Conservation (phyloP, 2,888 invertebrate genomes). For the Coenonympha glycerion region DNA sequence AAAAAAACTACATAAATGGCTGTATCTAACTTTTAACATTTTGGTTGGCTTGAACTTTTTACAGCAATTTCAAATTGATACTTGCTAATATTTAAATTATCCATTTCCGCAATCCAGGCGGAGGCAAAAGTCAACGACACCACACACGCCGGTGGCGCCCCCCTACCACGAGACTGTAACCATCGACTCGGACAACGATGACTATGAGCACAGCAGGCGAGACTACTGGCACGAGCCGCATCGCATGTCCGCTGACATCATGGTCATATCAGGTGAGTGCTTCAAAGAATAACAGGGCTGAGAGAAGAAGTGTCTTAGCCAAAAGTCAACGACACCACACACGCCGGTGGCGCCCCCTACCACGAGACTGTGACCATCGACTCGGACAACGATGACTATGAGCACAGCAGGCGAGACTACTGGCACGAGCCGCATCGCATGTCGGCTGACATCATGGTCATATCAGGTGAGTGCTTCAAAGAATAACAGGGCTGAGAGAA, state of each 20-base stretch:
- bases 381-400: slow-evolving; percentile 64
- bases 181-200: slow-evolving; percentile 65
- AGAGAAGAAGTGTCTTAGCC: slow-evolving; percentile 23
- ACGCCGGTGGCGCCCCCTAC: slow-evolving; percentile 79
- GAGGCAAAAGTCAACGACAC: slow-evolving; percentile 74
- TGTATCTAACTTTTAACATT: no score
- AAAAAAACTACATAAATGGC: no score
- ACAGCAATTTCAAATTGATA: background rate
- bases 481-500: background rate
- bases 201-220: slow-evolving; percentile 52
- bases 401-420: slow-evolving; percentile 53
- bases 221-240: slow-evolving; percentile 63
- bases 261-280: slow-evolving; percentile 56
- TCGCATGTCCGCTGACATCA: slow-evolving; percentile 57
- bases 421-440: slow-evolving; percentile 56
- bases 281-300: background rate
- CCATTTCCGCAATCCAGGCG: slow-evolving; percentile 38
- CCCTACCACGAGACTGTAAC: slow-evolving; percentile 74
- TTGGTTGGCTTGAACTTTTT: no score
- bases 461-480: slow-evolving; percentile 44
- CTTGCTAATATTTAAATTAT: background rate
- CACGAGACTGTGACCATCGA: slow-evolving; percentile 71
- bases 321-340: slow-evolving; percentile 79
- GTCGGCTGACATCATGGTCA: slow-evolving; percentile 65
- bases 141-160: slow-evolving; percentile 81